A percentile compares a stretch with the other conserved stretches of the same genome.
Evolutionary conservation across 2,797 vertebrate species (phyloP).

Genomic region (Gallirallus australis): DNA sequence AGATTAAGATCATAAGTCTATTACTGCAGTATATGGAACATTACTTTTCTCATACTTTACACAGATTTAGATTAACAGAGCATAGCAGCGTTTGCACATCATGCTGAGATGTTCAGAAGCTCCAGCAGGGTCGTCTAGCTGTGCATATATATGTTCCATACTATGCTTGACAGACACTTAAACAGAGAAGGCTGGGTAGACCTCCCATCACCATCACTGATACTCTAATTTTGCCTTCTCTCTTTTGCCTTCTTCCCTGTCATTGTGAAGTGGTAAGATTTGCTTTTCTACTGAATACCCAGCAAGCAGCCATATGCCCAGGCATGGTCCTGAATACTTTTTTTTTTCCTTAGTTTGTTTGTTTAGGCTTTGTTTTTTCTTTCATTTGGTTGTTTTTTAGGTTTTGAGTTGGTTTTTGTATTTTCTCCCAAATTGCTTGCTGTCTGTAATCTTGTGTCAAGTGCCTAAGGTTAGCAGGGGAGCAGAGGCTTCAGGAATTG

Average conservation of each 20-base stretch:
- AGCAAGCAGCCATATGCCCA: not conserved
- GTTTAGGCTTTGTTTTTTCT: not conserved
- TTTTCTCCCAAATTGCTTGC: not conserved
- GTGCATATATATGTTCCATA: not conserved
- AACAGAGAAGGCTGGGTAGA: not conserved
- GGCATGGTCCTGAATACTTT: not conserved
- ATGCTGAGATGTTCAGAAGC: conserved; percentile 7
- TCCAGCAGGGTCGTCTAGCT: not conserved
- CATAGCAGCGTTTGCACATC: not conserved
- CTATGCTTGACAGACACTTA: conserved; percentile 9
- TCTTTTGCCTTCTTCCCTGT: not conserved
- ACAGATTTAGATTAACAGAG: conserved; percentile 24
- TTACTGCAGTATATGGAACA: conserved; percentile 15
- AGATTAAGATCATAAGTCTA: not conserved
- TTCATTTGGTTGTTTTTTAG: too few species aligned
- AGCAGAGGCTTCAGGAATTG: not conserved
- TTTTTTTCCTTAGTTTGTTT: not conserved
- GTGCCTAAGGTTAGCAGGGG: not conserved
- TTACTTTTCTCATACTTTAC: conserved; percentile 27
- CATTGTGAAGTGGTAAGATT: not conserved
- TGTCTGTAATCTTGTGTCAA: not conserved
- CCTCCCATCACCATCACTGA: not conserved
- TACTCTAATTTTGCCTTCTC: not conserved
- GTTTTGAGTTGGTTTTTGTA: not conserved
- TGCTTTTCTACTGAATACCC: not conserved